Base-by-base conservation (phyloP, 2,797 vertebrate species). In the Bradypodion pumilum region DNA sequence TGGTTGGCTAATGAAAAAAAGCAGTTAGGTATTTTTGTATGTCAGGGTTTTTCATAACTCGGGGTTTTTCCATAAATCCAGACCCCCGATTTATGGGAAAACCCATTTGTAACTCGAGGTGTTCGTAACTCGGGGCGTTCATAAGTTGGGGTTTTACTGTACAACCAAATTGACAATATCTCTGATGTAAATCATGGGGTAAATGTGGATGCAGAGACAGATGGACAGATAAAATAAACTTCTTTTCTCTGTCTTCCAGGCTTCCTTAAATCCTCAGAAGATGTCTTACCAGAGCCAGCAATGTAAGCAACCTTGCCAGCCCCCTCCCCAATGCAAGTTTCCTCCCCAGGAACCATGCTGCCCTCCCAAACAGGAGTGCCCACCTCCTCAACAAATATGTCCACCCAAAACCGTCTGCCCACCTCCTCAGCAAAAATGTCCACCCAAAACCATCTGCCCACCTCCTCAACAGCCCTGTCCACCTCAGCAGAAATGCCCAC, bases 201-300 rank as follows among this genome's bases (percentile, higher is more conserved):
- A 56, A 56, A 2, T 25, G 44, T 42, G 29, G 70, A 29, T 42
- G 46, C 16, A 46, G 29, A 73, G 42, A 29, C 29, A 32, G 62
- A 29, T 25, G 27, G 25, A 6, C 15, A 74, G 69, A 44, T 9
- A 23, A 23, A 40, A 44, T 44, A 72, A 44, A 52, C 25, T 27
- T 52, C 23, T 80, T 37, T 3, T n/a, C 40, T 29, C 35, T 74
- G 27, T 66, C 35, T 52, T 29, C 15, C 9, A 79, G 76, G 59
- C n/a, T 40, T 23, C 19, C 10, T 29, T 16, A 29, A 42, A 16
- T 2, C 69, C 12, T 2, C 27, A 8, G 12, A 66, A 27, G 44
- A 85, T 85, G 83, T 79, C 82, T 4, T 83, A n/a, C 62, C 73
- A 59, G 23, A 15, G 2, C 3, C 77, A 79, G 23, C 83, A 85